phyloP scores from a whole-genome alignment of 2,113 vertebrate genomes.

The Semicossyphus pulcher region DNA sequence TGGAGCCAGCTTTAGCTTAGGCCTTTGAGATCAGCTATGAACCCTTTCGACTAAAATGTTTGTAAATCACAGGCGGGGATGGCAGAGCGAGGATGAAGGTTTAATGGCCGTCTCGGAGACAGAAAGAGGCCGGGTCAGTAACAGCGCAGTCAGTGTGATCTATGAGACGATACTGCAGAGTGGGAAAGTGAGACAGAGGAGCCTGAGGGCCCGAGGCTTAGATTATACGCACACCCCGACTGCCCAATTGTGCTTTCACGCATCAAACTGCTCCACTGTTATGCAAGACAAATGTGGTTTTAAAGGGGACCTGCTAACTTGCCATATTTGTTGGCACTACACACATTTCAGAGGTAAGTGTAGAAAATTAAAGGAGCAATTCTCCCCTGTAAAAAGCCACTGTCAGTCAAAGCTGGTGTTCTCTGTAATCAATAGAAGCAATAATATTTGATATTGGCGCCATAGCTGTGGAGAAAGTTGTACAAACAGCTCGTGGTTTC shows the following conservation, averaged over 20 bases:
- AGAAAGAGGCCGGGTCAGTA: conserved; percentile 22
- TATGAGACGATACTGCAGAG: conserved; percentile 17
- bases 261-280: background rate
- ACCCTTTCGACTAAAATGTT: conserved; percentile 29
- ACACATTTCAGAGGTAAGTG: no score
- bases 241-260: background rate
- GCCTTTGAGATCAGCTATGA: conserved; percentile 41
- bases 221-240: conserved; percentile 23
- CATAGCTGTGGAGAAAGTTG: no score
- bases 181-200: background rate
- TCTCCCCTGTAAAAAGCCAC: no score
- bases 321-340: no score
- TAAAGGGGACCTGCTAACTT: background rate
- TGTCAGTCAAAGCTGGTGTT: no score
- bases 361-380: no score
- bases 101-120: conserved; percentile 30
- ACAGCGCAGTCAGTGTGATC: conserved; percentile 41
- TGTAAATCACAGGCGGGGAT: conserved; percentile 47
- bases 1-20: conserved; percentile 33
- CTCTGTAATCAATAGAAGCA: no score
- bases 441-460: no score
- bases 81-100: conserved; percentile 12
- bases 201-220: conserved; percentile 12
- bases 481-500: no score
- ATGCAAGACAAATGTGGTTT: background rate